Base-by-base conservation (phyloP, 2,113 vertebrate genomes). In the Hyaena hyaena region DNA sequence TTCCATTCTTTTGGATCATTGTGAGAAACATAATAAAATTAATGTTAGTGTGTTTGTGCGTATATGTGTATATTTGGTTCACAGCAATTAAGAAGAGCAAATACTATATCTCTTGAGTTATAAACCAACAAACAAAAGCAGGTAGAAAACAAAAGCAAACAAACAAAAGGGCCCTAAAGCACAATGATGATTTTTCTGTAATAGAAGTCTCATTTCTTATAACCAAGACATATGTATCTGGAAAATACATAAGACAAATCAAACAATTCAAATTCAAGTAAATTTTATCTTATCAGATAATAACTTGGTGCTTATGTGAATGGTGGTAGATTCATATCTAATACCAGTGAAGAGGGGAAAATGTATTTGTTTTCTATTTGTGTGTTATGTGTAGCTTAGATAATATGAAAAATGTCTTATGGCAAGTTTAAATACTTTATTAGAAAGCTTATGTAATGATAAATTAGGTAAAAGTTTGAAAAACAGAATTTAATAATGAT, bases 191-290 rank as follows among this genome's bases (percentile, higher is more conserved):
- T 94, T 98, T 97, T 85, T 76, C 96, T 74, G 68, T 71, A 39
- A 19, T 53, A 80, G 76, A 74, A 90, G 58, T 95, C n/a, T 90
- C n/a, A 88, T 98, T 93, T 97, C 82, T 90, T 92, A 9, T 53
- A 97, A 95, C 8, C 45, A 45, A 88, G 45, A 45, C n/a, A 88
- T 68, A 74, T 96, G 2, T 53, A 88, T 97, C 86, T 97, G 93
- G 94, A 97, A 97, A 98, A 94, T 76, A 97, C 98, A 96, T 96
- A 97, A 97, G 77, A 88, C 12, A 98, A 98, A 97, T 97, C 79
- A 96, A 97, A 97, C 90, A 98, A 35, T 55, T 98, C 85, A 92
- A 88, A 97, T 74, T 71, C 93, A 97, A 96, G 74, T 73, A 95
- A 98, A 92, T 92, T 95, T 97, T 80, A 76, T 97, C 90, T 98